These are phyloP conservation scores for Donacobius atricapilla DNA, from an alignment of 2,113 vertebrate genomes.

Conservation along the genomic window DNA sequence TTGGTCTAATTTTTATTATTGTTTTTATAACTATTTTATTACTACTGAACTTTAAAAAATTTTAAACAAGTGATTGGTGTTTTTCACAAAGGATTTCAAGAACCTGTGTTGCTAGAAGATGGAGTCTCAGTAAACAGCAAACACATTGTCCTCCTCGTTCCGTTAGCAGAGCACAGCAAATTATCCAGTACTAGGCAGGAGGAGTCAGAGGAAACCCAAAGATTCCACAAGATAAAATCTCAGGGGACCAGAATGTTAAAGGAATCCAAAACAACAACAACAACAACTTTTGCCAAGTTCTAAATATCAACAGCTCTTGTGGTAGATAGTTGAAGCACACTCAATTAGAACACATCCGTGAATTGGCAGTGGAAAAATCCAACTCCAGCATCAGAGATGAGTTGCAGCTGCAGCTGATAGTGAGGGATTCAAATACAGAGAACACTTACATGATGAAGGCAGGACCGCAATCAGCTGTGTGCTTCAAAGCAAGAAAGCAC, in stretches of 20 bases:
- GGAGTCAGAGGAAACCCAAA: background rate
- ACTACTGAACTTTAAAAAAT: too few species aligned
- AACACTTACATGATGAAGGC: constrained; percentile 17
- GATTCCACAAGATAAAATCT: background rate
- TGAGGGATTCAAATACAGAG: background rate
- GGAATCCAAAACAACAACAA: background rate
- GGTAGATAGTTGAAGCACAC: background rate
- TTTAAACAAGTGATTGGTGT: too few species aligned
- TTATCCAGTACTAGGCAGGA: background rate
- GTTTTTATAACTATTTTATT: too few species aligned
- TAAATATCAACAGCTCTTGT: background rate
- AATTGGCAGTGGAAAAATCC: constrained; percentile 34
- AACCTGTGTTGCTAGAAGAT: background rate
- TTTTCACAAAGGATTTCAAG: too few species aligned
- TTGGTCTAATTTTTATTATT: too few species aligned
- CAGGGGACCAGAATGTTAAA: background rate
- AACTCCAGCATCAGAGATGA: constrained; percentile 9
- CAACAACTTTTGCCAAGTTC: background rate
- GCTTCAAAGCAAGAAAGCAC: constrained; percentile 44
- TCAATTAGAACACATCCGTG: constrained; percentile 10
- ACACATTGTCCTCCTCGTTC: background rate
- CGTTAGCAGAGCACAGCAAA: background rate
- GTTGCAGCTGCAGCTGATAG: constrained; percentile 46
- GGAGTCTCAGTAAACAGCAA: background rate
- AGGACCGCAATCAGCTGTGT: constrained; percentile 28